Percentiles rank a stretch among this genome's conserved stretches.
Evolutionary conservation across 2,888 invertebrate species (phyloP).

Genomic region (Colostygia pectinataria): DNA sequence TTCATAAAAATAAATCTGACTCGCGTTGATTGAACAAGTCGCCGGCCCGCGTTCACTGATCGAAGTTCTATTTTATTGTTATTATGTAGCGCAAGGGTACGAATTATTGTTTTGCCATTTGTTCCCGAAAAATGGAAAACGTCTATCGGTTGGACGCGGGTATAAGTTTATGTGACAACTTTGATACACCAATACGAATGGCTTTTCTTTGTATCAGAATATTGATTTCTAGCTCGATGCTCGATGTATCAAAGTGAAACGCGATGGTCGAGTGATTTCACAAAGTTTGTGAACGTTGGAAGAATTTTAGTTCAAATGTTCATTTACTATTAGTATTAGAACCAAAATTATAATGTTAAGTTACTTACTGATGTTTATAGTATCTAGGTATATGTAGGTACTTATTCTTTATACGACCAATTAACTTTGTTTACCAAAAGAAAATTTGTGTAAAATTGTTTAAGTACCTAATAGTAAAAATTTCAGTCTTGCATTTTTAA

Average conservation of each 20-base stretch:
- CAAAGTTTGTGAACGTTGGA: conserved; percentile 1
- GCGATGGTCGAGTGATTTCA: conserved; percentile 11
- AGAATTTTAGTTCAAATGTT: not conserved
- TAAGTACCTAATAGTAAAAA: too few relatives aligned
- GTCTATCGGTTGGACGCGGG: conserved; percentile 45
- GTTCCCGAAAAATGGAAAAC: conserved; percentile 66
- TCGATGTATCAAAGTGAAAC: conserved; percentile 24
- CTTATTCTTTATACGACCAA: too few relatives aligned
- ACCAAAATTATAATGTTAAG: too few relatives aligned
- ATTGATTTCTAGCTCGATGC: conserved; percentile 32
- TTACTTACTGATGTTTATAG: too few relatives aligned
- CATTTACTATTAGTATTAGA: too few relatives aligned
- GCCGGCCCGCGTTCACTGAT: conserved; percentile 69
- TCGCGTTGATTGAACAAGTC: conserved; percentile 82
- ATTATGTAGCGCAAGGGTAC: conserved; percentile 79
- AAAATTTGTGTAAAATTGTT: too few relatives aligned
- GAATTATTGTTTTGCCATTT: conserved; percentile 81
- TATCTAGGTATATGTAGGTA: too few relatives aligned
- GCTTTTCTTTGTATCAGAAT: conserved; percentile 30
- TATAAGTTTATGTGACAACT: conserved; percentile 57
- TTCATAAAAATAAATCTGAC: conserved; percentile 83
- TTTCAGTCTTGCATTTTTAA: too few relatives aligned
- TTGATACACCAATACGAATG: conserved; percentile 36
- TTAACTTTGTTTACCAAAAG: too few relatives aligned
- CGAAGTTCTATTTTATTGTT: conserved; percentile 83